phyloP scores from a whole-genome alignment of 2,113 vertebrate genomes.

The Eptatretus burgeri region DNA sequence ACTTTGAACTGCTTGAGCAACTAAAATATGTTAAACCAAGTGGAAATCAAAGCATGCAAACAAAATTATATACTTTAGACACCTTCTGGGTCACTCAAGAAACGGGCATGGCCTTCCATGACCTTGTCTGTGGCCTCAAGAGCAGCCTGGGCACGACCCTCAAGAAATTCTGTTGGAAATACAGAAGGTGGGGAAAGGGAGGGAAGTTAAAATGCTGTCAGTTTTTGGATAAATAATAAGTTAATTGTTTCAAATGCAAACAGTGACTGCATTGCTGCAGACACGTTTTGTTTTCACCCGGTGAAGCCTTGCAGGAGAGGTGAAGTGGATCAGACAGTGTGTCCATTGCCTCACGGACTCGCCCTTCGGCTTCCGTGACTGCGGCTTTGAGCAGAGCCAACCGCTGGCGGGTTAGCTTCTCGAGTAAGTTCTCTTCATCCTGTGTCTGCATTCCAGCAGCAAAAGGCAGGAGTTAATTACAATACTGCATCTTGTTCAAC shows the following conservation, averaged over 20 bases:
- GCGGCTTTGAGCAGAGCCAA: conserved; percentile 25
- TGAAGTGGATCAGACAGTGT: conserved; percentile 45
- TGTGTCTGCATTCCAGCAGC: too few species aligned
- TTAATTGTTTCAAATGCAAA: too few species aligned
- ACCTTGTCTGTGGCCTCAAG: conserved; percentile 29
- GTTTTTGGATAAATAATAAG: too few species aligned
- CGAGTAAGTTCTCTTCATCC: too few species aligned
- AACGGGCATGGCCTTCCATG: conserved; percentile 20
- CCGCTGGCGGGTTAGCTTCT: conserved; percentile 16
- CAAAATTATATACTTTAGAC: background rate
- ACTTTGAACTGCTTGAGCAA: too few species aligned
- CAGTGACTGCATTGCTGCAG: too few species aligned
- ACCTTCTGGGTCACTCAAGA: conserved; percentile 28
- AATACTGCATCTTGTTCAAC: too few species aligned
- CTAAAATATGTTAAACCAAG: too few species aligned
- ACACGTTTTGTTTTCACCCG: conserved; percentile 20
- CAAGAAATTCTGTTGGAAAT: conserved; percentile 23
- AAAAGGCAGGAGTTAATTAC: too few species aligned
- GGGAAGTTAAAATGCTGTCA: too few species aligned
- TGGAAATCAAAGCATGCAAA: too few species aligned
- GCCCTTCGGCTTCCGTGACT: conserved; percentile 24
- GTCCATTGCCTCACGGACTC: conserved; percentile 39
- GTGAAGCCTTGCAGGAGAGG: conserved; percentile 43
- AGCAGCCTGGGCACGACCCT: conserved; percentile 18
- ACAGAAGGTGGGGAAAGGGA: too few species aligned